Base-by-base conservation (phyloP, 2,888 invertebrate species). In the Archaeoteleia sp. region DNA sequence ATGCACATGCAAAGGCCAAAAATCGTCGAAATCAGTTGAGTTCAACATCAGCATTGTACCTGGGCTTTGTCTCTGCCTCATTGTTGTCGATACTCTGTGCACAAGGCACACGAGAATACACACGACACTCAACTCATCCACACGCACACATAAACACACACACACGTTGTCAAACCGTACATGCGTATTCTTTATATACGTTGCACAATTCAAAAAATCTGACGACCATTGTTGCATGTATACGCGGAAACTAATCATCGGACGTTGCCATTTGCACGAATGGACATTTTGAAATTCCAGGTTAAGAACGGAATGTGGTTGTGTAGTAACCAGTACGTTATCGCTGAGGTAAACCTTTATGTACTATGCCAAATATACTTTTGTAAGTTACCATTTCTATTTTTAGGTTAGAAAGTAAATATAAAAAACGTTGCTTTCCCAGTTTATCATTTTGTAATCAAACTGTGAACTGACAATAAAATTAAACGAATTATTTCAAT, bases 1-100 rank as follows among this genome's bases (percentile, higher is more conserved):
- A 78, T 76, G 82, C 78, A 78, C 79, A 78, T 78, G 78, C 75
- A 80, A 82, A 82, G 82, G 77, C 81, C 82, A 83, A 83, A 84
- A 84, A 84, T 84, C 80, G 81, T 83, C 81, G 81, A 84, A 84
- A 84, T 84, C 84, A 83, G 83, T 83, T 80, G 84, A 83, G 84
- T 84, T 83, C 83, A 84, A 83, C 83, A 84, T 82, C 81, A 79
- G 81, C 82, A 83, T 84, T 84, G 84, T 84, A 78, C 78, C 80
- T 79, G 77, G 78, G 78, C 82, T 79, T 83, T 84, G 83, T 84
- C 83, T 84, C 81, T 78, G 72, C 71, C 77, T 82, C 84, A 84
- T 84, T 84, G 84, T 84, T 82, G 81, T 82, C 82, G 74, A 73
- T 78, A 75, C 78, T 77, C 74, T 37, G 60, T 40, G 69, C 29